Evolutionary conservation across 2,113 vertebrate genomes (phyloP).

Genomic region (Chloroceryle aenea): DNA sequence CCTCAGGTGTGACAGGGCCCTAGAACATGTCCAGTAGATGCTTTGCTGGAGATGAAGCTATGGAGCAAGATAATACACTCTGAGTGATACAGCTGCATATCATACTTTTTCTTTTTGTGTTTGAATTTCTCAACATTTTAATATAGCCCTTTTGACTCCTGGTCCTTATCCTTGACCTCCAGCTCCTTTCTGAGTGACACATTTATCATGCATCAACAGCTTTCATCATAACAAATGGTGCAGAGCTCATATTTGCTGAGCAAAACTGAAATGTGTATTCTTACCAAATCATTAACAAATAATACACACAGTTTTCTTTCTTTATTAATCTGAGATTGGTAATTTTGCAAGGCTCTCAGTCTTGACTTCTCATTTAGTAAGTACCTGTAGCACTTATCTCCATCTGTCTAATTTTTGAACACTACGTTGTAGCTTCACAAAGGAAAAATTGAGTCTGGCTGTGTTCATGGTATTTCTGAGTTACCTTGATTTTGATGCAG

Average conservation of each 20-base stretch:
- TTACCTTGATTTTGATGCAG: not conserved
- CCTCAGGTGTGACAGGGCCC: not conserved
- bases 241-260: not conserved
- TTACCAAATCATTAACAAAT: not conserved
- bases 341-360: not conserved
- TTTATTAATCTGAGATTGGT: not conserved
- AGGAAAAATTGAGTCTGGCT: not conserved
- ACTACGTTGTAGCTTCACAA: not conserved
- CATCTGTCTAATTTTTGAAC: not conserved
- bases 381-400: not conserved
- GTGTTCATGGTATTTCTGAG: not conserved
- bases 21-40: not conserved
- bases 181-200: not conserved
- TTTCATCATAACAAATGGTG: not conserved
- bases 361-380: not conserved
- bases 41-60: not conserved
- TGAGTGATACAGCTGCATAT: not conserved
- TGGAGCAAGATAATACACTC: not conserved
- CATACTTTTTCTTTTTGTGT: not conserved
- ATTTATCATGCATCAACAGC: not conserved
- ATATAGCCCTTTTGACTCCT: not conserved
- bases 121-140: not conserved
- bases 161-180: not conserved
- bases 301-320: not conserved
- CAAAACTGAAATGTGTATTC: not conserved